These are phyloP conservation scores for Oceanodroma tethys DNA, from an alignment of 2,113 vertebrate species.

Conservation along the genomic window DNA sequence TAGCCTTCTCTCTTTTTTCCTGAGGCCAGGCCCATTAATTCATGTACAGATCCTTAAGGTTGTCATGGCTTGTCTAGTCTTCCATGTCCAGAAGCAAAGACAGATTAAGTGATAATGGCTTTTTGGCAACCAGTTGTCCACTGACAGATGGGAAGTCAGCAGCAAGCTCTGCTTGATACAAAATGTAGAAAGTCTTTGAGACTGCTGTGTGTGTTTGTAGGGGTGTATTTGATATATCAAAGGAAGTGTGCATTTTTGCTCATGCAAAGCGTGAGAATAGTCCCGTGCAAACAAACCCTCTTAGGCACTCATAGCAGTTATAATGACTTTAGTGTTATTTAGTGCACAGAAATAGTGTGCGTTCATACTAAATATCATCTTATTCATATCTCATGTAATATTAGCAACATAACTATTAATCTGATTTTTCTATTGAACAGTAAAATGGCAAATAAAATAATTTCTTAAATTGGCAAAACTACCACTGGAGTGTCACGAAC, in stretches of 20 bases:
- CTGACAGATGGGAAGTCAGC: background rate
- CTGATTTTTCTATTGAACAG: background rate
- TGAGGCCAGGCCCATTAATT: background rate
- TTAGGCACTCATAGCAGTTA: background rate
- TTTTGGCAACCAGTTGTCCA: background rate
- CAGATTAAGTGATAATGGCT: background rate
- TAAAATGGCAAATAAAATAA: background rate
- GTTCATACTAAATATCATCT: background rate
- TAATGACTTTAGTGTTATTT: background rate
- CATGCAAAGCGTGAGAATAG: background rate
- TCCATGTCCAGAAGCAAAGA: background rate
- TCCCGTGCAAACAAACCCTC: background rate
- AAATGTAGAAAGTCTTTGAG: background rate
- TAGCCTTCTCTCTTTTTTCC: background rate
- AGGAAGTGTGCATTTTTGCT: background rate
- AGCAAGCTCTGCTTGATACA: background rate
- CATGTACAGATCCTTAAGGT: background rate
- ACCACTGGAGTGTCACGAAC: background rate
- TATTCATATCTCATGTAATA: background rate
- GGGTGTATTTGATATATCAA: background rate
- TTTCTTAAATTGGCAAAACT: background rate
- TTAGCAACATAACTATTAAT: background rate
- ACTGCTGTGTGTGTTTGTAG: background rate
- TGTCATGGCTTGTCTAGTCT: background rate
- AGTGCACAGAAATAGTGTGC: background rate